phyloP scores from a whole-genome alignment of 2,888 invertebrate species.

The Troides aeacus region DNA sequence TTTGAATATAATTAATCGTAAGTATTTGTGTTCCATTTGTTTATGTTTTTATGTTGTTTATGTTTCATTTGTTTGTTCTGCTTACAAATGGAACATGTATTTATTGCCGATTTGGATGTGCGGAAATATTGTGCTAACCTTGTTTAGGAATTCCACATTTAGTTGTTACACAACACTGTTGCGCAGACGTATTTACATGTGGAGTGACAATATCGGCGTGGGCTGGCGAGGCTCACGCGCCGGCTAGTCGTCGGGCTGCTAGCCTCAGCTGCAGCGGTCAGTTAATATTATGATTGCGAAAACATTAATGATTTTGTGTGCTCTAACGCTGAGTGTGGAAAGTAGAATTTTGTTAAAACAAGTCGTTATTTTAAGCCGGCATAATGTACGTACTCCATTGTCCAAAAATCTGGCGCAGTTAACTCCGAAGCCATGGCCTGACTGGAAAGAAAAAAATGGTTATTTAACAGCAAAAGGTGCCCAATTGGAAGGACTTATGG shows the following conservation, averaged over 20 bases:
- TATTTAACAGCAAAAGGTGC: slow-evolving; percentile 58
- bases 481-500: slow-evolving; percentile 61
- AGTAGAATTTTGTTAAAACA: slow-evolving; percentile 42
- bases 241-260: no score
- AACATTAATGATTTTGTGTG: slow-evolving; percentile 12
- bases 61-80: no score
- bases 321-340: slow-evolving; percentile 13
- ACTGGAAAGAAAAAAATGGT: slow-evolving; percentile 56
- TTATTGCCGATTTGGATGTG: no score
- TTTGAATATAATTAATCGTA: no score
- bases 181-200: slow-evolving; percentile 3
- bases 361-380: slow-evolving; percentile 60
- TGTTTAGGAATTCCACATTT: slow-evolving; percentile 3
- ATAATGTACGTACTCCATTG: slow-evolving; percentile 62
- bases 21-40: no score
- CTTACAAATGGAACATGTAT: no score
- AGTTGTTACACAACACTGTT: slow-evolving; percentile 20
- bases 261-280: neutral
- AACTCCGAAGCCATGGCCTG: slow-evolving; percentile 57
- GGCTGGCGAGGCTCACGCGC: no score
- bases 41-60: no score
- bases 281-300: slow-evolving; percentile 23
- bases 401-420: slow-evolving; percentile 49
- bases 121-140: no score
- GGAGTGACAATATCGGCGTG: neutral